Base-by-base conservation (phyloP, 2,888 invertebrate species). In the Cataglyphis cursor region DNA sequence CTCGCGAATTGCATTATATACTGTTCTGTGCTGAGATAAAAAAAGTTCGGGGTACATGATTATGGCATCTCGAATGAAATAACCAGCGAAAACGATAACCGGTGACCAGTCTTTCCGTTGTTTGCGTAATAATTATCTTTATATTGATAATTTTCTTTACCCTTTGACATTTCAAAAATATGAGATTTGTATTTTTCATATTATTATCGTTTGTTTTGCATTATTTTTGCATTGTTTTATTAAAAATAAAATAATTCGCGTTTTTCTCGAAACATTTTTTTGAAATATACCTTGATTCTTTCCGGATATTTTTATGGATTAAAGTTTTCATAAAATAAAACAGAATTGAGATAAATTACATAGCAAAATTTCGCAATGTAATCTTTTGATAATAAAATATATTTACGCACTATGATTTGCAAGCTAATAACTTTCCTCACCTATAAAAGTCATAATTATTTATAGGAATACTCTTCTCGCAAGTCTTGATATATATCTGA, bases 91-190 rank as follows among this genome's bases (percentile, higher is more conserved):
- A 82, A 24, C 24, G 78, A 82, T 82, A 66, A 48, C 44, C 44
- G 4, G 5, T 12, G 10, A 44, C 48, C 5, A 82, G 76, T 65
- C 12, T 41, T 31, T 28, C 3, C 4, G 44, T 65, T 76, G 38
- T 76, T 81, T 81, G 62, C 54, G 73, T 64, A 81, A 80, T 21
- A 54, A 73, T 59, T 72, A 83, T 65, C 51, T 12, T 21, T 41
- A 51, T 48, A 31, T n/a, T 35, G 35, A 35, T 62, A 84, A 84
- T 82, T 70, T 0, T 51, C 35, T 48, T 31, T 85, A 73, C 81
- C 73, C 86, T 87, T 84, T 87, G 88, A 88, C 85, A 84, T 59
- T 54, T 24, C 62, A 10, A 18, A 68, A 80, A 82, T 84, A 64
- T 54, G 72, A 74, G 81, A 84, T 64, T 66, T 28, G 3, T 28